phyloP scores from a whole-genome alignment of 2,797 vertebrate genomes.

The Acipenser transmontanus region DNA sequence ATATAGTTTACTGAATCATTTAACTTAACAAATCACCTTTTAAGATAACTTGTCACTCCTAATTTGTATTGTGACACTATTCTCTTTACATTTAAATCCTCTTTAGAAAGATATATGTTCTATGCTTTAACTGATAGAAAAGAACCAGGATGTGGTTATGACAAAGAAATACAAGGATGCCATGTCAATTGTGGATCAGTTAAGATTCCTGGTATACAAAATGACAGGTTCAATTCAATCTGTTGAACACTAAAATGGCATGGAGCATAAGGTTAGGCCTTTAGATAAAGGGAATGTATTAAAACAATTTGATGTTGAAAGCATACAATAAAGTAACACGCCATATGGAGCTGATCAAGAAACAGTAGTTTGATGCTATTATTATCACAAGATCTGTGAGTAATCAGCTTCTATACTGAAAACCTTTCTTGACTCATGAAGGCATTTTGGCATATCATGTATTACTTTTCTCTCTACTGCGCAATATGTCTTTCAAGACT shows the following conservation, averaged over 20 bases:
- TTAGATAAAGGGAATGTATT: conserved; percentile 50
- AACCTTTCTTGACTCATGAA: background rate
- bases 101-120: too few relatives aligned
- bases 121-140: too few relatives aligned
- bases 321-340: conserved; percentile 29
- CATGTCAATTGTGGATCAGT: conserved; percentile 43
- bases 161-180: too few relatives aligned
- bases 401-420: conserved; percentile 3
- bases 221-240: conserved; percentile 61
- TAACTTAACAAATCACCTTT: background rate
- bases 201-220: conserved; percentile 60
- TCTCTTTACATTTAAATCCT: too few relatives aligned
- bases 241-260: conserved; percentile 54
- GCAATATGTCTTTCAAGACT: background rate
- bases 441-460: conserved; percentile 6
- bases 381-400: conserved; percentile 26
- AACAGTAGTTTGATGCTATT: conserved; percentile 62
- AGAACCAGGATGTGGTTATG: too few relatives aligned
- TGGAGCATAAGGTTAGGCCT: conserved; percentile 47
- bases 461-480: conserved; percentile 1
- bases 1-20: background rate
- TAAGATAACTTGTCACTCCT: background rate
- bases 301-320: conserved; percentile 52
- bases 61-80: background rate
- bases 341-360: conserved; percentile 68